Percentiles rank a stretch among this genome's conserved stretches.
Conservation (phyloP, 2,113 vertebrate species). For the Fulmarus glacialis region DNA sequence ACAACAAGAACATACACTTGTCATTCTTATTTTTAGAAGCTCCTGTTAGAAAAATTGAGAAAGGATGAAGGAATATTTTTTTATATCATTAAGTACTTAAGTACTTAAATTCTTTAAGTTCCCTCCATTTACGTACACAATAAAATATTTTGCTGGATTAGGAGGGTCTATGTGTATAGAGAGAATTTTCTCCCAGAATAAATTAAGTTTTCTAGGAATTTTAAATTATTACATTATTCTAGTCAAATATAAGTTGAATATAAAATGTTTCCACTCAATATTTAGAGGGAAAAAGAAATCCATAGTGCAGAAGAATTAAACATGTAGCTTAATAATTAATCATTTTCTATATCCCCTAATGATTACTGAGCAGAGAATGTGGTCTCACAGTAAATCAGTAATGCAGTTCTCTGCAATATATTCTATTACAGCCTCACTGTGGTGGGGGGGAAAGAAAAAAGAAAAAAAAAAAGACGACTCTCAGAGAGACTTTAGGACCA, state of each 20-base stretch:
- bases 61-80: neutral
- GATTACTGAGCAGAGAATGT: neutral
- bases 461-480: neutral
- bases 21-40: conserved; percentile 88
- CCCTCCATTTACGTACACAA: neutral
- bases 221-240: neutral
- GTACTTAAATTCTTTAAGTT: neutral
- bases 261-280: neutral
- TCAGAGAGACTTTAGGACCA: neutral
- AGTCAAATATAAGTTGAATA: neutral
- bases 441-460: neutral
- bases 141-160: neutral
- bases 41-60: conserved; percentile 74
- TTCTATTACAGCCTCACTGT: neutral
- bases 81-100: neutral
- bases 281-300: neutral
- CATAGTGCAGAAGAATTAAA: neutral
- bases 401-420: neutral
- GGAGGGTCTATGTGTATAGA: accelerated
- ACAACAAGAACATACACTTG: conserved; percentile 96
- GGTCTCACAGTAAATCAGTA: neutral
- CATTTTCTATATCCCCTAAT: neutral
- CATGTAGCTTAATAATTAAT: neutral
- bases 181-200: neutral
- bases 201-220: neutral